phyloP scores from a whole-genome alignment of 2,797 vertebrate species.

The Lycodopsis pacificus region DNA sequence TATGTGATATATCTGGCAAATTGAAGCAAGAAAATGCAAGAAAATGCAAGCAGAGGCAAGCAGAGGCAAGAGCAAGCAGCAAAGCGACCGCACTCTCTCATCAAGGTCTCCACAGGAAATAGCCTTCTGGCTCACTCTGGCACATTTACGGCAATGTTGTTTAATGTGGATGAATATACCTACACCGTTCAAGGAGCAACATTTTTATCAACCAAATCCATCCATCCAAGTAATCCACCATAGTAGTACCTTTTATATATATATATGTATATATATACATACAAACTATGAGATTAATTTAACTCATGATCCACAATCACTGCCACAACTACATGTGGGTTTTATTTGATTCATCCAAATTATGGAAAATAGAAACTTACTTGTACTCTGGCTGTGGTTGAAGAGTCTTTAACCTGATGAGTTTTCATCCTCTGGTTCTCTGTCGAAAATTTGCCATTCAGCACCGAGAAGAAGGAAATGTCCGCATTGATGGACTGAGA shows the following conservation, averaged over 20 bases:
- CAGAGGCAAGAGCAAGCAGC: too few relatives aligned
- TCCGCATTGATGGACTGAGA: constrained; percentile 87
- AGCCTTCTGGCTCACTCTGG: not conserved
- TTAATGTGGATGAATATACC: not conserved
- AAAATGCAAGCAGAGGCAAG: too few relatives aligned
- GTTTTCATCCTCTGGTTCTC: constrained; percentile 89
- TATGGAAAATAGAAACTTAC: constrained; percentile 65
- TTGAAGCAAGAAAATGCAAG: too few relatives aligned
- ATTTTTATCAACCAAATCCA: not conserved
- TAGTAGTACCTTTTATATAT: not conserved
- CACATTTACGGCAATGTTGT: not conserved
- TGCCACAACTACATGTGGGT: not conserved
- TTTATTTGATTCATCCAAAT: not conserved
- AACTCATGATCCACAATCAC: not conserved
- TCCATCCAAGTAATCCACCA: not conserved
- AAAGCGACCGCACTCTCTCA: too few relatives aligned
- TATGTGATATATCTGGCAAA: too few relatives aligned
- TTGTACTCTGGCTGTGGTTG: constrained; percentile 88
- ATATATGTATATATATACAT: not conserved
- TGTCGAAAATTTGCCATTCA: constrained; percentile 89
- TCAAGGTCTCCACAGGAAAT: too few relatives aligned
- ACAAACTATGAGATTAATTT: not conserved
- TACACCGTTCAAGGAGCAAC: not conserved
- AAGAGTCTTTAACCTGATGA: constrained; percentile 87
- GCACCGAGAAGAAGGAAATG: constrained; percentile 74